These are phyloP conservation scores for Ornithoptera priamus DNA, from an alignment of 2,888 invertebrate genomes.

Conservation along the genomic window DNA sequence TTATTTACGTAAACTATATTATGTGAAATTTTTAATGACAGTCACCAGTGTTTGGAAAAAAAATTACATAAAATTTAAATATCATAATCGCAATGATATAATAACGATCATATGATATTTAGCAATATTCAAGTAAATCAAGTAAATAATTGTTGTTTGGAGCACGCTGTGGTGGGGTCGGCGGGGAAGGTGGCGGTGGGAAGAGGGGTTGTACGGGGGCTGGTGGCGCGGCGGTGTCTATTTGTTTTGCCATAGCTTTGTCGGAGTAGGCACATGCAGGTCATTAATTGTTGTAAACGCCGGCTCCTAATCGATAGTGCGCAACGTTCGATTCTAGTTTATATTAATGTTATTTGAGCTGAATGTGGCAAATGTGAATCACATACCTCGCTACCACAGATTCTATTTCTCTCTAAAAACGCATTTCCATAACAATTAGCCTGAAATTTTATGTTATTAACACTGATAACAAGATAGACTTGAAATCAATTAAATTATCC, in stretches of 20 bases:
- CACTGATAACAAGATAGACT: background rate
- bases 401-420: background rate
- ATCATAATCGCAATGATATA: background rate
- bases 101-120: background rate
- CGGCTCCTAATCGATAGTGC: slow-evolving; percentile 77
- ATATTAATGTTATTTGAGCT: slow-evolving; percentile 79
- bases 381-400: slow-evolving; percentile 28
- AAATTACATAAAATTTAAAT: background rate
- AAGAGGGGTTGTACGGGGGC: too few species aligned
- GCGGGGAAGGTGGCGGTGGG: too few species aligned
- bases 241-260: slow-evolving; percentile 80
- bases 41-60: background rate
- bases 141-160: slow-evolving; percentile 38
- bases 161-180: slow-evolving; percentile 57
- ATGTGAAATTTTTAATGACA: background rate
- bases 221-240: slow-evolving; percentile 72
- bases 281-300: slow-evolving; percentile 80
- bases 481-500: background rate
- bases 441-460: background rate
- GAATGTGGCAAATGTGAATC: slow-evolving; percentile 47
- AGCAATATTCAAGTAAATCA: slow-evolving; percentile 28
- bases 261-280: slow-evolving; percentile 78
- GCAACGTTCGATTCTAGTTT: slow-evolving; percentile 78
- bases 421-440: background rate
- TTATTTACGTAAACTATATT: too few species aligned